Evolutionary conservation across 2,113 vertebrate species (phyloP).

Genomic region (Ploceus nigricollis): DNA sequence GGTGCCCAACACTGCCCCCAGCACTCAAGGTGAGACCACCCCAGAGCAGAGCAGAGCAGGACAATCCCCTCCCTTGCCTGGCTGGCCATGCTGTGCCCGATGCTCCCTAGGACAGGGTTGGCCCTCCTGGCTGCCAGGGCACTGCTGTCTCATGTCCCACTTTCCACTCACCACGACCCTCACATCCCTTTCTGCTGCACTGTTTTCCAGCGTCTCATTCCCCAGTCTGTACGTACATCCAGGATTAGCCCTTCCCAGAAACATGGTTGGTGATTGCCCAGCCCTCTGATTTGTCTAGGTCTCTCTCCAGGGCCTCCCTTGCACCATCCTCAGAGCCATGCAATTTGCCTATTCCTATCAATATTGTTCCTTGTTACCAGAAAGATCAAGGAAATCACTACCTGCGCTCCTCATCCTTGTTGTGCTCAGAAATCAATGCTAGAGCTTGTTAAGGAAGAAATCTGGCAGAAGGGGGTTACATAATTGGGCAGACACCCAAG

Average conservation of each 20-base stretch:
- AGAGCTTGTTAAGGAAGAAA: background rate
- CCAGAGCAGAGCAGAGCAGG: background rate
- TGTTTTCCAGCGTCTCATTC: background rate
- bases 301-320: background rate
- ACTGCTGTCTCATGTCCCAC: accelerated
- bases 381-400: background rate
- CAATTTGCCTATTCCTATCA: background rate
- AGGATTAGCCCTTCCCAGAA: background rate
- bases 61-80: background rate
- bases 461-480: background rate
- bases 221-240: accelerated
- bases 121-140: background rate
- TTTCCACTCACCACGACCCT: accelerated
- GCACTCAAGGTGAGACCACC: accelerated
- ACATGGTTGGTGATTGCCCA: background rate
- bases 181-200: background rate
- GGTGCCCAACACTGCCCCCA: background rate
- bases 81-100: background rate
- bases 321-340: background rate
- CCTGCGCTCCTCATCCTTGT: background rate
- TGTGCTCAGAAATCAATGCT: background rate
- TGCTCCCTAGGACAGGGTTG: accelerated
- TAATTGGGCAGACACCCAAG: background rate
- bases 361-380: background rate
- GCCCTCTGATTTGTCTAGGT: background rate